Base-by-base conservation (phyloP, 2,888 invertebrate species). In the Platycnemis pennipes region DNA sequence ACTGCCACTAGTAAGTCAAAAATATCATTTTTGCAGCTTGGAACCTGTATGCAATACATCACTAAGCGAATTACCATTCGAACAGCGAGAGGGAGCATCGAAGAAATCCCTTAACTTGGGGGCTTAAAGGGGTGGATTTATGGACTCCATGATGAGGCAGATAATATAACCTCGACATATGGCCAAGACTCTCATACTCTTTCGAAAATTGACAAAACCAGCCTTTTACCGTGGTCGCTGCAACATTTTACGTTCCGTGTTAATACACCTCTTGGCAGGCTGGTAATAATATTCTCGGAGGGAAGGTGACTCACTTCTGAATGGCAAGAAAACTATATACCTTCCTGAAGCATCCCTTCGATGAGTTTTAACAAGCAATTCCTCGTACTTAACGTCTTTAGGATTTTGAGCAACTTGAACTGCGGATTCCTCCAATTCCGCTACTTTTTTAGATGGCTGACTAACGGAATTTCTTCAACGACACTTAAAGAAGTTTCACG, bases 181-280 rank as follows among this genome's bases (percentile, higher is more conserved):
- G n/a, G n/a, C n/a, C n/a, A n/a, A n/a, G n/a, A n/a, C n/a, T n/a
- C n/a, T n/a, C n/a, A n/a, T n/a, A n/a, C n/a, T 85, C 85, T 31
- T 85, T 85, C 85, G 37, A 85, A 85, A 85, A 85, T 85, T 85
- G n/a, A 31, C 31, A 22, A 85, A 85, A 5, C 11, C 37, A 3
- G 85, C 26, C 85, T 22, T 85, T 85, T 37, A 85, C 11, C 31
- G 8, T 31, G 85, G 31, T 11, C 31, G n/a, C 31, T 85, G 85
- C 85, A 85, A 85, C 8, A 85, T 37, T 85, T 85, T 85, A 85
- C 85, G 85, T 31, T 85, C 85, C 31, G 37, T 31, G 11, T 85
- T 85, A n/a, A 42, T 86, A 42, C 42, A 86, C 19, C 86, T 86
- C 86, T 86, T 86, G 8, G 42, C 86, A 42, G 86, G 42, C 42